phyloP scores from a whole-genome alignment of 2,888 invertebrate genomes.

The Pseudeuparius sepicola region DNA sequence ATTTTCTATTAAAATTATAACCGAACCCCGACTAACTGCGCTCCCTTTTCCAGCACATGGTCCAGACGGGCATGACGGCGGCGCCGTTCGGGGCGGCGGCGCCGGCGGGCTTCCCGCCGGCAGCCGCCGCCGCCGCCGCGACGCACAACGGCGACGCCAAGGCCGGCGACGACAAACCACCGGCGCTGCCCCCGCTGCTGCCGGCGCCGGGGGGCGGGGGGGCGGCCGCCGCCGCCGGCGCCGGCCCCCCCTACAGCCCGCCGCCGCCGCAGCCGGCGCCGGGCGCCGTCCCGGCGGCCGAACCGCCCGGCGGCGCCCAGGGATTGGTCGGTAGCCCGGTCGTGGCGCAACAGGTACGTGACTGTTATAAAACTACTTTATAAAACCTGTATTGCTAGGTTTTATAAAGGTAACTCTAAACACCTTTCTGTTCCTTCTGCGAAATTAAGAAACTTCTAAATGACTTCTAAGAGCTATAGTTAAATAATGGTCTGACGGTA shows the following conservation, averaged over 20 bases:
- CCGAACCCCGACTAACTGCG: too few species aligned
- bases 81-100: constrained; percentile 59
- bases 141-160: constrained; percentile 42
- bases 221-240: constrained; percentile 35
- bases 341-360: constrained; percentile 8
- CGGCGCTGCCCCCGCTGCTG: constrained; percentile 43
- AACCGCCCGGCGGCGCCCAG: constrained; percentile 36
- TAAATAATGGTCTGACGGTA: too few species aligned
- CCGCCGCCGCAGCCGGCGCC: constrained; percentile 38
- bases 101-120: constrained; percentile 46
- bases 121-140: constrained; percentile 15
- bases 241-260: constrained; percentile 37
- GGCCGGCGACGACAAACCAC: constrained; percentile 31
- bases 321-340: constrained; percentile 35
- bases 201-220: constrained; percentile 37
- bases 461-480: too few species aligned
- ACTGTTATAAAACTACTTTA: too few species aligned
- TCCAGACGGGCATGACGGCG: constrained; percentile 80
- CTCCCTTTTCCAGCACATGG: constrained; percentile 92
- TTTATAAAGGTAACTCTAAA: too few species aligned
- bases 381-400: too few species aligned
- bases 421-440: too few species aligned
- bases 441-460: too few species aligned
- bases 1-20: too few species aligned
- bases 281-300: constrained; percentile 39